phyloP scores from a whole-genome alignment of 2,888 invertebrate genomes.

The Limnephilus rhombicus region DNA sequence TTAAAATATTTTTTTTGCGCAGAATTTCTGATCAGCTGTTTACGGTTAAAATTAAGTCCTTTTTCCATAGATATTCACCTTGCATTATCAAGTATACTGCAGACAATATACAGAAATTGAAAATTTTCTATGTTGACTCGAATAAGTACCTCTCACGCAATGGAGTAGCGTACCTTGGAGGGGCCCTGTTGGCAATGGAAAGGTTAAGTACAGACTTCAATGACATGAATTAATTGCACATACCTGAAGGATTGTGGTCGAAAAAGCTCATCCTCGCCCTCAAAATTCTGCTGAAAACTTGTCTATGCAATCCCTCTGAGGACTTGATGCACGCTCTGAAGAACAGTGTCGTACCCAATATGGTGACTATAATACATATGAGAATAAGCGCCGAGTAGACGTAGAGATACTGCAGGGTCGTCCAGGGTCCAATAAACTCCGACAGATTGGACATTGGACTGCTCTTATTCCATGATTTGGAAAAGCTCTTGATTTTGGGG shows the following conservation, averaged over 20 bases:
- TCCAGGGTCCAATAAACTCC: constrained; percentile 70
- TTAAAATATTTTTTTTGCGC: too few relatives aligned
- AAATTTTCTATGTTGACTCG: too few relatives aligned
- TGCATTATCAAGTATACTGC: too few relatives aligned
- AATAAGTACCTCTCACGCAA: too few relatives aligned
- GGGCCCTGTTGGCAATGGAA: too few relatives aligned
- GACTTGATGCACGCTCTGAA: constrained; percentile 81
- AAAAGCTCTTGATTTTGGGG: constrained; percentile 29
- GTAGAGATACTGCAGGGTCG: constrained; percentile 71
- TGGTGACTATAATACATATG: constrained; percentile 74
- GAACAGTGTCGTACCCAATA: constrained; percentile 79
- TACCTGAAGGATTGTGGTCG: constrained; percentile 87
- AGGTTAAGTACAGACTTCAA: too few relatives aligned
- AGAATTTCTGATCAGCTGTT: too few relatives aligned
- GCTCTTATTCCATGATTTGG: constrained; percentile 16
- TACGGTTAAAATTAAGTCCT: too few relatives aligned
- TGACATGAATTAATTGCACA: constrained; percentile 68
- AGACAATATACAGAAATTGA: too few relatives aligned
- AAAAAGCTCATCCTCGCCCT: constrained; percentile 86
- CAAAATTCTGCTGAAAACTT: constrained; percentile 85
- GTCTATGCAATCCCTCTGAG: constrained; percentile 83
- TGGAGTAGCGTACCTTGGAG: too few relatives aligned
- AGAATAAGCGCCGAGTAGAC: constrained; percentile 72
- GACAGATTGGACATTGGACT: constrained; percentile 31
- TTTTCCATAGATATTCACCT: too few relatives aligned